Evolutionary conservation across 2,888 invertebrate genomes (phyloP).

Genomic region (Amitus sp.): DNA sequence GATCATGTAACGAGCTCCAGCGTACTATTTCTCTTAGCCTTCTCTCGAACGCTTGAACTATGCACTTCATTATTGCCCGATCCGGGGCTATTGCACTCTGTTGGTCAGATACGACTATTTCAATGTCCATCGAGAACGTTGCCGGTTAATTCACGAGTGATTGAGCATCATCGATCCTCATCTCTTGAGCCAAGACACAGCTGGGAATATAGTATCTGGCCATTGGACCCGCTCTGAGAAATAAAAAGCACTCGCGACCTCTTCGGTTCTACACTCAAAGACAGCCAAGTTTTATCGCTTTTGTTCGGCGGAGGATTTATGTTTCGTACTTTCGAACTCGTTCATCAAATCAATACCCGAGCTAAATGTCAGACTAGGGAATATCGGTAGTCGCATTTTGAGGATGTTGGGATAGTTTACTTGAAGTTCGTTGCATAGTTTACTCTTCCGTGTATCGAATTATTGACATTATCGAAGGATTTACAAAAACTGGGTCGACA

Average conservation of each 20-base stretch:
- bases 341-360: background rate
- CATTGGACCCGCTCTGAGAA: constrained; percentile 7
- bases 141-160: constrained; percentile 39
- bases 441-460: no score
- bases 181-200: constrained; percentile 24
- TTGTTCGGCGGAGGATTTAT: background rate
- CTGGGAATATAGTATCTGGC: constrained; percentile 30
- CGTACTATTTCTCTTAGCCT: constrained; percentile 34
- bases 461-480: no score
- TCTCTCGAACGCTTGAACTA: constrained; percentile 31
- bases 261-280: background rate
- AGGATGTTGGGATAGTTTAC: no score
- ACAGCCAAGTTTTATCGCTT: background rate
- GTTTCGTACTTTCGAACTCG: background rate
- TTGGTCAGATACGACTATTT: constrained; percentile 36
- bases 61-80: constrained; percentile 39
- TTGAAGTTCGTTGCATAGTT: no score
- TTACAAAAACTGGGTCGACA: no score
- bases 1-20: constrained; percentile 20
- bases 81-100: constrained; percentile 28
- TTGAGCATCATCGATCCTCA: constrained; percentile 37
- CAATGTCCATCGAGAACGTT: constrained; percentile 38
- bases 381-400: background rate
- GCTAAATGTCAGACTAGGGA: background rate
- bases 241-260: background rate